Conservation (phyloP, 1,140 invertebrate species). For the Trachelipus rathkii region DNA sequence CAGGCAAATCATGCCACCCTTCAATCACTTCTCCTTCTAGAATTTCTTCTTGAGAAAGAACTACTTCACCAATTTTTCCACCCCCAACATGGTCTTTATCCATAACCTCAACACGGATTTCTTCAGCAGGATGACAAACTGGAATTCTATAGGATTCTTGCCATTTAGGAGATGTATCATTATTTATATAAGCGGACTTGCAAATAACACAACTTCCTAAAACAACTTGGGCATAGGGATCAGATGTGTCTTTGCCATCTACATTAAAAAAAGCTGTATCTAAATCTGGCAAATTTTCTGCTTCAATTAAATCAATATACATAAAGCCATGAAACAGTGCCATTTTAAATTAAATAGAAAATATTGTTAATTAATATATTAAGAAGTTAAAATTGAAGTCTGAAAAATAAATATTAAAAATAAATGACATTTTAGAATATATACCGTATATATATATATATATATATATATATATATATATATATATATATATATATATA, state of each 20-base stretch:
- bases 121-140: too few species aligned
- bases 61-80: conserved; percentile 37
- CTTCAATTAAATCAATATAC: conserved; percentile 43
- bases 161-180: conserved; percentile 44
- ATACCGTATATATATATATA: too few species aligned
- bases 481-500: too few species aligned
- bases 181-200: conserved; percentile 45
- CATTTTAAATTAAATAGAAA: conserved; percentile 29
- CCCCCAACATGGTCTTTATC: too few species aligned
- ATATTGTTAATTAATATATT: too few species aligned
- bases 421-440: too few species aligned
- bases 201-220: conserved; percentile 41
- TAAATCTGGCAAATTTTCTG: conserved; percentile 44
- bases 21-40: conserved; percentile 39
- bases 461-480: too few species aligned
- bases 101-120: too few species aligned
- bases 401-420: too few species aligned
- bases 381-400: too few species aligned
- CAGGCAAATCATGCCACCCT: conserved; percentile 44
- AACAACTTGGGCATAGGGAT: conserved; percentile 44
- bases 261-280: conserved; percentile 47
- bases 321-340: conserved; percentile 43
- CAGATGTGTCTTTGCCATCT: conserved; percentile 45
- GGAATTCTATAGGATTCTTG: conserved; percentile 43
- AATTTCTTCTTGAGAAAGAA: conserved; percentile 40